Evolutionary conservation across 2,888 invertebrate genomes (phyloP).

Genomic region (Diaperis boleti): DNA sequence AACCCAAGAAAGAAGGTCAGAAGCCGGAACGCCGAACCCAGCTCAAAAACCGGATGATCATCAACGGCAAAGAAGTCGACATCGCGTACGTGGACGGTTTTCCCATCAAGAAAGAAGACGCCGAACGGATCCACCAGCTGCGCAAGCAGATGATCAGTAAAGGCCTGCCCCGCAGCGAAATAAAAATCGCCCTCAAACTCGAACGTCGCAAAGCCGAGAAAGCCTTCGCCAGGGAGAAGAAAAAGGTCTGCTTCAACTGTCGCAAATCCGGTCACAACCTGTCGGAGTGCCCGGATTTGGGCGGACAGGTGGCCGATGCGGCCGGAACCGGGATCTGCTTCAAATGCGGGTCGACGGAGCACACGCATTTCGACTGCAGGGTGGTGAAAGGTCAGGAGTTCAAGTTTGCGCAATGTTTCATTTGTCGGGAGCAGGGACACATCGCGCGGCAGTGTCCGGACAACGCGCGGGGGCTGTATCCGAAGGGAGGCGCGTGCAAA

Average conservation of each 20-base stretch:
- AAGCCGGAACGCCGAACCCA: conserved; percentile 23
- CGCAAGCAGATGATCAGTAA: conserved; percentile 74
- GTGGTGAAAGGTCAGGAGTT: conserved; percentile 76
- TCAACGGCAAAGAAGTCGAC: conserved; percentile 75
- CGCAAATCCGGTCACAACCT: conserved; percentile 83
- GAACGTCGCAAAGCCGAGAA: conserved; percentile 81
- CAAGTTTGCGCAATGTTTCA: conserved; percentile 88
- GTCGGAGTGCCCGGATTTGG: conserved; percentile 82
- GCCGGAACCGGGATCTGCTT: conserved; percentile 81
- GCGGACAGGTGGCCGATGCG: conserved; percentile 65
- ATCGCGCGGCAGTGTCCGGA: conserved; percentile 90
- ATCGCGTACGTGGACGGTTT: conserved; percentile 77
- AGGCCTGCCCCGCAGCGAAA: conserved; percentile 77
- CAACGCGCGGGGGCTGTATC: conserved; percentile 86
- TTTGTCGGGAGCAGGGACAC: conserved; percentile 90
- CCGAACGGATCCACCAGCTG: conserved; percentile 73
- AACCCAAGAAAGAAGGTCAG: conserved; percentile 23
- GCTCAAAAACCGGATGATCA: conserved; percentile 63
- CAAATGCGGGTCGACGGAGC: conserved; percentile 92
- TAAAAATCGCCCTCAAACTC: conserved; percentile 75
- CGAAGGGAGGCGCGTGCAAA: conserved; percentile 85
- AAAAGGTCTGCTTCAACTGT: conserved; percentile 86
- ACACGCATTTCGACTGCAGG: conserved; percentile 80
- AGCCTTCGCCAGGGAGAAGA: conserved; percentile 74
- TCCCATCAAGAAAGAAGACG: conserved; percentile 79